Conservation (phyloP, 35 echinoderm and acorn worm genomes). For the Ptychodera flava region DNA sequence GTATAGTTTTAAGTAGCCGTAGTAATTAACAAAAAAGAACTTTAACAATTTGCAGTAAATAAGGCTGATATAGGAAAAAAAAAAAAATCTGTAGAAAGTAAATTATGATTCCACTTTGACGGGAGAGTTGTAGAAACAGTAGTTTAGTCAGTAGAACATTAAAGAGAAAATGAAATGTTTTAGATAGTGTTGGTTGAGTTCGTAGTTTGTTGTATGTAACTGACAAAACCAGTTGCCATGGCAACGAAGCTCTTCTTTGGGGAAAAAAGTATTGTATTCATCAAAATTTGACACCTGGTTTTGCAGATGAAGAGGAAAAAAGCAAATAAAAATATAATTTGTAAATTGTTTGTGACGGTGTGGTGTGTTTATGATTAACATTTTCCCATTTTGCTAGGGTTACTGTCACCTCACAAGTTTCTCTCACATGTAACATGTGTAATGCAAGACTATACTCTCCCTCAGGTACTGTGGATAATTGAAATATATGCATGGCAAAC, state of each 20-base stretch:
- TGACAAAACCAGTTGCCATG: neutral
- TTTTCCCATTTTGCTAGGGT: too few species aligned
- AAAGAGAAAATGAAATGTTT: neutral
- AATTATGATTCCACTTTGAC: neutral
- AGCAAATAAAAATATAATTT: conserved; percentile 2
- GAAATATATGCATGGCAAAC: too few species aligned
- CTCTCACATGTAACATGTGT: too few species aligned
- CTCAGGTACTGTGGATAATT: too few species aligned
- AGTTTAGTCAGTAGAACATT: too few species aligned
- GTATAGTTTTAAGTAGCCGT: neutral
- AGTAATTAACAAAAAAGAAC: neutral
- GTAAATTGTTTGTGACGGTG: neutral
- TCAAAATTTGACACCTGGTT: neutral
- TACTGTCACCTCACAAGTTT: too few species aligned
- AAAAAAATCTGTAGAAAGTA: neutral
- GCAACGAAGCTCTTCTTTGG: neutral
- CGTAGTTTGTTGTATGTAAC: neutral
- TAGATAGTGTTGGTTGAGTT: neutral
- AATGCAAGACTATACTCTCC: too few species aligned
- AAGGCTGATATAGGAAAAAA: neutral
- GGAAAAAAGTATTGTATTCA: neutral
- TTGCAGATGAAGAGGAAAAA: neutral
- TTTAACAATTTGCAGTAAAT: neutral
- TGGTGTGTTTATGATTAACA: too few species aligned
- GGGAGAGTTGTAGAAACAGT: neutral